phyloP scores from a whole-genome alignment of 2,113 vertebrate species.

The Anarhynchus alexandrinus region DNA sequence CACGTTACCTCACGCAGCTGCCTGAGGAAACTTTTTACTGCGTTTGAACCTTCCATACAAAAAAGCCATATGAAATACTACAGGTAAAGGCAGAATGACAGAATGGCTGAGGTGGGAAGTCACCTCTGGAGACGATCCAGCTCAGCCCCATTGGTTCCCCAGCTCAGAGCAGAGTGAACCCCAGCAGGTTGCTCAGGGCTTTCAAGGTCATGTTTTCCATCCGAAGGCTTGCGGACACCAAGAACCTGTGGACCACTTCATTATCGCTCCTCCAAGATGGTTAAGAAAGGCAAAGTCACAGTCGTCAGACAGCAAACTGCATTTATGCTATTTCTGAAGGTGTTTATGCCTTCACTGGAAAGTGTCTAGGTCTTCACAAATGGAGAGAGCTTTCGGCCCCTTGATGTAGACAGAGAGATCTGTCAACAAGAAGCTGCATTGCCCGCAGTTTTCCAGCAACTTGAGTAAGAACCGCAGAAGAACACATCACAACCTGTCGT shows the following conservation, averaged over 20 bases:
- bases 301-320: accelerated
- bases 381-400: background rate
- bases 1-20: background rate
- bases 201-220: background rate
- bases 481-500: accelerated
- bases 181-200: background rate
- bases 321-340: background rate
- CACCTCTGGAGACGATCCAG: background rate
- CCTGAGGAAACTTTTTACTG: background rate
- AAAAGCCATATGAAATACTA: background rate
- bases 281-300: background rate
- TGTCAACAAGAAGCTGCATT: background rate
- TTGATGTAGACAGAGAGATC: background rate
- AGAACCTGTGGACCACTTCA: background rate
- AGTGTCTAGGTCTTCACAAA: background rate
- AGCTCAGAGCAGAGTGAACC: background rate
- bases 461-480: background rate
- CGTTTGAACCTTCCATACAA: background rate
- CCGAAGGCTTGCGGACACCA: background rate
- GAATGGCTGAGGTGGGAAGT: background rate
- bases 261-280: background rate
- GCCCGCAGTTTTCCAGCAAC: no score
- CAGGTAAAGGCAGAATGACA: no score
- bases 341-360: background rate
- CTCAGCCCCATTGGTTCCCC: no score